phyloP scores from a whole-genome alignment of 1,140 invertebrate genomes.

The Ctenoplectra terminalis region DNA sequence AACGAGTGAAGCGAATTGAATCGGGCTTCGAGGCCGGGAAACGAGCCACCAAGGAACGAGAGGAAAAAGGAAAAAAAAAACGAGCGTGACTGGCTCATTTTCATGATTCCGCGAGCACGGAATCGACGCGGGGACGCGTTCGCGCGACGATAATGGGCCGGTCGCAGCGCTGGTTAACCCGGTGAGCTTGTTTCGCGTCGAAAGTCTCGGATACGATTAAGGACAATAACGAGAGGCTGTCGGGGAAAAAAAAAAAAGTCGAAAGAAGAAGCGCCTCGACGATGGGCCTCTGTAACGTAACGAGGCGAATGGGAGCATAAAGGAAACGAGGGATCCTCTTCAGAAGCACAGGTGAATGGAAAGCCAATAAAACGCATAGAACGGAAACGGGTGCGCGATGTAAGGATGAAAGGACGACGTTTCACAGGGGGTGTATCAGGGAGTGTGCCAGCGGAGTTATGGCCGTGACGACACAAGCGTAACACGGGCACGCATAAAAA shows the following conservation, averaged over 20 bases:
- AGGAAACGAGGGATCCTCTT: neutral
- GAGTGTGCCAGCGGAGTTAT: neutral
- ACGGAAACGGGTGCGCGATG: constrained; percentile 38
- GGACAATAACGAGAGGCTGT: constrained; percentile 26
- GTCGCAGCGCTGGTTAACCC: neutral
- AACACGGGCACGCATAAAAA: neutral
- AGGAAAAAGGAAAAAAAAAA: neutral
- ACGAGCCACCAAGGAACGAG: neutral
- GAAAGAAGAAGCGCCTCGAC: constrained; percentile 3
- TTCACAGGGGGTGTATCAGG: neutral
- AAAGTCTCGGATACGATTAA: constrained; percentile 38
- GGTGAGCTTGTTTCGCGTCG: constrained; percentile 6
- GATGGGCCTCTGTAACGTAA: constrained; percentile 9
- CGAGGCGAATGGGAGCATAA: constrained; percentile 15
- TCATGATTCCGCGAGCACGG: constrained; percentile 34
- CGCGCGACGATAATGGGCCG: constrained; percentile 31
- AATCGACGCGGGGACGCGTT: neutral
- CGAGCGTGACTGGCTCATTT: constrained; percentile 26
- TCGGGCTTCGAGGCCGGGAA: constrained; percentile 11
- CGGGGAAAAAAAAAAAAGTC: neutral
- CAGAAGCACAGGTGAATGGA: constrained; percentile 22
- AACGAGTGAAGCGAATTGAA: constrained; percentile 54
- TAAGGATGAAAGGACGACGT: constrained; percentile 46
- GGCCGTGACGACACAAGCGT: no score
- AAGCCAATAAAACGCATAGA: constrained; percentile 50